Conservation (phyloP, 2,888 invertebrate genomes). For the Hybos culiciformis region DNA sequence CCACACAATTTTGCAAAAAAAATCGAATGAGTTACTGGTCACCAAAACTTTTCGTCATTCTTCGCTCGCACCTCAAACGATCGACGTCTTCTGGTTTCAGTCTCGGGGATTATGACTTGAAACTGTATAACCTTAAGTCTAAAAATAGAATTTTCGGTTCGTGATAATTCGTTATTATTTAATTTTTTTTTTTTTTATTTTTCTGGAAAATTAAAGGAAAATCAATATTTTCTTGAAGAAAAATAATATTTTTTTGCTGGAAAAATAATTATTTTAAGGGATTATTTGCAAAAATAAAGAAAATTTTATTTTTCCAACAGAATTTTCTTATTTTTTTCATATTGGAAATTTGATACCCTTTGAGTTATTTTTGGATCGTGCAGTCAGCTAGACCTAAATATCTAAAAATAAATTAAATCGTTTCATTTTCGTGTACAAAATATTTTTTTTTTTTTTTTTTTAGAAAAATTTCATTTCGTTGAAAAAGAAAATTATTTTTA, state of each 20-base stretch:
- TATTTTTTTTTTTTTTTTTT: conserved; percentile 37
- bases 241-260: conserved; percentile 12
- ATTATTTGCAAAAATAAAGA: too few relatives aligned
- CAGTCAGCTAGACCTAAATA: too few relatives aligned
- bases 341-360: too few relatives aligned
- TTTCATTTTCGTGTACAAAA: too few relatives aligned
- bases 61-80: conserved; percentile 85
- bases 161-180: background rate
- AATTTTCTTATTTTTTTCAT: too few relatives aligned
- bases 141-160: conserved; percentile 12
- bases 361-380: too few relatives aligned
- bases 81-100: conserved; percentile 72
- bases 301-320: too few relatives aligned
- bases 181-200: conserved; percentile 36
- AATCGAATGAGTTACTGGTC: too few relatives aligned
- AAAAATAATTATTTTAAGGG: background rate
- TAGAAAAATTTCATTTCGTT: conserved; percentile 18
- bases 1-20: too few relatives aligned
- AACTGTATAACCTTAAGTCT: conserved; percentile 23
- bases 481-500: conserved; percentile 10
- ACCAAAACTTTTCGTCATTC: conserved; percentile 44
- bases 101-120: conserved; percentile 39
- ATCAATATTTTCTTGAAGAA: conserved; percentile 19
- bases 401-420: background rate
- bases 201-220: conserved; percentile 33